Evolutionary conservation across 1,140 invertebrate genomes (phyloP).

Genomic region (Ostrea edulis): DNA sequence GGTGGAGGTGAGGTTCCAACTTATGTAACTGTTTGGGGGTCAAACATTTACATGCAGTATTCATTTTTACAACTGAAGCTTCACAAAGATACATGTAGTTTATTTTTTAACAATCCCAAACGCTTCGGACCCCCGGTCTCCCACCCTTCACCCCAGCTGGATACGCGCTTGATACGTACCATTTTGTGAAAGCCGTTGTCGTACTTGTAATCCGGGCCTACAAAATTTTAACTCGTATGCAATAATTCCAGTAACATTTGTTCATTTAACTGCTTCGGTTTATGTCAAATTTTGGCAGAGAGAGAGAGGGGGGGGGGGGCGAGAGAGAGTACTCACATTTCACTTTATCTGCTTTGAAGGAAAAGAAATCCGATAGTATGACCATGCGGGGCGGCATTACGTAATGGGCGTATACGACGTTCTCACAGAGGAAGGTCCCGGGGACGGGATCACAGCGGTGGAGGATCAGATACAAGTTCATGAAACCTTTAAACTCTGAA

Average conservation of each 20-base stretch:
- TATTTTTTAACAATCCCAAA: too few relatives aligned
- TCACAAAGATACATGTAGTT: too few relatives aligned
- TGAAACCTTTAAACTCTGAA: conserved; percentile 1
- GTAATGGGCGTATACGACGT: neutral
- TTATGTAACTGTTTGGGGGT: too few relatives aligned
- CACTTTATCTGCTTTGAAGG: neutral
- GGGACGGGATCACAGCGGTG: neutral
- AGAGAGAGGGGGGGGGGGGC: too few relatives aligned
- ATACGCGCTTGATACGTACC: neutral
- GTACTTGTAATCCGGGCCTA: neutral
- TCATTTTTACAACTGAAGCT: too few relatives aligned
- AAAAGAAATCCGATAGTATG: neutral
- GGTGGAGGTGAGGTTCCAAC: too few relatives aligned
- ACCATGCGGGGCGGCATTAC: neutral
- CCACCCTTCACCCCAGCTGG: too few relatives aligned
- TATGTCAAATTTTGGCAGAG: too few relatives aligned
- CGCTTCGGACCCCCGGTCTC: too few relatives aligned
- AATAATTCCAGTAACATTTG: neutral
- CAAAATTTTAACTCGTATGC: neutral
- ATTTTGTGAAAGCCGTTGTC: neutral
- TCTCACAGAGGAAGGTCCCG: neutral
- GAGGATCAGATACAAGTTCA: neutral
- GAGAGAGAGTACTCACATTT: too few relatives aligned
- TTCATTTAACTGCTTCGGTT: neutral
- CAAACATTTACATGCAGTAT: too few relatives aligned